Evolutionary conservation across 2,888 invertebrate genomes (phyloP), one percentile per base, ranked within the genome.

Genomic region (Lepeophtheirus nordmannii): DNA sequence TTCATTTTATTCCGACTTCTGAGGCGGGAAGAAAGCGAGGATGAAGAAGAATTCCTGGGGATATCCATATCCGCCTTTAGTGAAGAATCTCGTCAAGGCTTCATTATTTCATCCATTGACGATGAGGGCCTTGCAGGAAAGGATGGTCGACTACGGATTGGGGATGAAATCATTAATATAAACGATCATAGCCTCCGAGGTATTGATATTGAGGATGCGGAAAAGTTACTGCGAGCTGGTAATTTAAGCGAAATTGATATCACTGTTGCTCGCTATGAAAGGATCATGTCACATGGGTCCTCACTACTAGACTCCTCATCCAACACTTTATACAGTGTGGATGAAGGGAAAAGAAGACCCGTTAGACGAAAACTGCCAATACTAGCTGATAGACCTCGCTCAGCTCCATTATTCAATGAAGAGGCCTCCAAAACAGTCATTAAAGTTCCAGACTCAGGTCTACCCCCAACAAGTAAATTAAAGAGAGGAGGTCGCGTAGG

Each of bases 161-260:
- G 89, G 12, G 92, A 92, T 76, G 89, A 91, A 80, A 85, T 92
- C 69, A 85, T 91, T 12, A 87, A 88, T 76, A 86, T 90, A 38
- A 91, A 91, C 75, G 89, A 89, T 11, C 83, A 82, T 72, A 83
- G 87, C 69, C 77, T 92, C 68, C 81, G 85, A 69, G 87, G 86
- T 1, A 78, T 89, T 67, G 80, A 83, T 59, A 82, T 83, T 9
- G 77, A 82, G 67, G 81, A 82, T 72, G 85, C 84, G 1, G 73
- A 76, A 67, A 73, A 73, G 46, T 72, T 76, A 58, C 72, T 80
- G 46, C 68, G 69, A 64, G 73, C 17, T 14, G 53, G 75, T 58
- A 71, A 75, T 65, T 74, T 75, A 62, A 74, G 74, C 20, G 76
- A 78, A 69, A 72, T 79, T 41, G 78, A 79, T 73, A 74, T 79